These are phyloP conservation scores for Graptemys geographica DNA, from an alignment of 2,797 vertebrate genomes.

Conservation along the genomic window DNA sequence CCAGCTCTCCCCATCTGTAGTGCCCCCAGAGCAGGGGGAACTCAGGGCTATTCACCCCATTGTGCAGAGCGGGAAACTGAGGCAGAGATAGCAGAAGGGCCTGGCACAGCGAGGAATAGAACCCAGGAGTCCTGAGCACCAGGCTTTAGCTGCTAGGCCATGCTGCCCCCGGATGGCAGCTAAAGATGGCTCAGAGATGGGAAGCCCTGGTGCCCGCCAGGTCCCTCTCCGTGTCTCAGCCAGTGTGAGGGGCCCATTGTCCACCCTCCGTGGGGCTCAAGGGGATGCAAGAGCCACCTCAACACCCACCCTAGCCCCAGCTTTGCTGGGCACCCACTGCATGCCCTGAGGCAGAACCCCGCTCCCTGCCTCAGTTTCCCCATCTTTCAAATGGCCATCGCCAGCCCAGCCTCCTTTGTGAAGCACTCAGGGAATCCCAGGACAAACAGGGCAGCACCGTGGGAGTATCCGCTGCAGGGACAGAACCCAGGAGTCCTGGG, in stretches of 20 bases:
- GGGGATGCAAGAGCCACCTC: accelerated
- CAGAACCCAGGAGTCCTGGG: no score
- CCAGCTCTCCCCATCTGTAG: background rate
- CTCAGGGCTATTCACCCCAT: background rate
- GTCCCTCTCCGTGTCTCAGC: background rate
- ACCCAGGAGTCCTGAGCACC: no score
- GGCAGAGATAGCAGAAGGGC: background rate
- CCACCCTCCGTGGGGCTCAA: no score
- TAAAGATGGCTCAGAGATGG: background rate
- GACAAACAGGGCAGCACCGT: background rate
- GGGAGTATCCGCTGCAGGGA: no score
- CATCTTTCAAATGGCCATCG: background rate
- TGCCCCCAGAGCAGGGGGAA: background rate
- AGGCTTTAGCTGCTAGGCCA: background rate
- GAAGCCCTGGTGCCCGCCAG: background rate
- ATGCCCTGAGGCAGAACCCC: background rate
- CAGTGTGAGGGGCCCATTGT: background rate
- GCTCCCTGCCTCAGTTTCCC: background rate
- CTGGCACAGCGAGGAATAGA: background rate
- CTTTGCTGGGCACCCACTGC: no score
- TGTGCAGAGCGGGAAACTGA: background rate
- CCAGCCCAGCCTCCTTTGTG: background rate
- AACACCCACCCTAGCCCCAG: no score
- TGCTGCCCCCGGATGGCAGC: background rate
- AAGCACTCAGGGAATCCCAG: background rate